A percentile compares a stretch with the other conserved stretches of the same genome.
These are phyloP conservation scores for Lophura swinhoii DNA, from an alignment of 2,797 vertebrate species.

Conservation along the genomic window DNA sequence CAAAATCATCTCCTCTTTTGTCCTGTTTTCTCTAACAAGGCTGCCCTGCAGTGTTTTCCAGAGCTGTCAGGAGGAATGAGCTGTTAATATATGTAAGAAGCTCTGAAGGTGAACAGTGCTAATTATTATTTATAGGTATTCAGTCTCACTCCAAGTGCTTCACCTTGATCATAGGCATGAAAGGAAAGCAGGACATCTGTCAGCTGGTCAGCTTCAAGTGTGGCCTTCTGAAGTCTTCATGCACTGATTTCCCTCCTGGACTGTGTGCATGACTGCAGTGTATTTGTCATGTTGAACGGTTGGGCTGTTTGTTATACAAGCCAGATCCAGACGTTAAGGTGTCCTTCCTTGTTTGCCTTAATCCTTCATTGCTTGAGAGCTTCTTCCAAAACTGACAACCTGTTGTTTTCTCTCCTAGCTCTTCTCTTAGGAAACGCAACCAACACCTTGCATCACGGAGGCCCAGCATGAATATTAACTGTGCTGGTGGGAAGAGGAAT, in stretches of 20 bases:
- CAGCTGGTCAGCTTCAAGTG: constrained; percentile 20
- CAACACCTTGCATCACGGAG: constrained; percentile 29
- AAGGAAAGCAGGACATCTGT: constrained; percentile 37
- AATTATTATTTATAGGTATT: constrained; percentile 55
- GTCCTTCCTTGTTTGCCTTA: background rate
- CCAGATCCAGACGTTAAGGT: background rate
- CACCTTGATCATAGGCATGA: constrained; percentile 47
- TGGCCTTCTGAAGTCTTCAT: constrained; percentile 23
- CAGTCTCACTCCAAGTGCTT: background rate
- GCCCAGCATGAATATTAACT: constrained; percentile 72
- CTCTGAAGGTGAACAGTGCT: constrained; percentile 48
- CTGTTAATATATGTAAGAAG: constrained; percentile 9
- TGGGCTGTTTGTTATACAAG: background rate
- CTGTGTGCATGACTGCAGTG: background rate
- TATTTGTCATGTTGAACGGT: background rate
- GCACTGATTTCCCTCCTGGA: background rate
- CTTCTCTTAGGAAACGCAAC: constrained; percentile 44
- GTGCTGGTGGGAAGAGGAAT: constrained; percentile 49
- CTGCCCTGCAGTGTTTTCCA: background rate
- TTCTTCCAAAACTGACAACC: background rate
- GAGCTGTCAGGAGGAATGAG: background rate
- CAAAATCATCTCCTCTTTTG: background rate
- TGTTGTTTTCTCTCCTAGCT: constrained; percentile 52
- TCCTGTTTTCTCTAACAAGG: constrained; percentile 10
- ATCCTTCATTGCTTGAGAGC: background rate